Percentiles rank a stretch among this genome's conserved stretches.
These are phyloP conservation scores for Callimorpha dominula DNA, from an alignment of 2,888 invertebrate species.

Conservation along the genomic window DNA sequence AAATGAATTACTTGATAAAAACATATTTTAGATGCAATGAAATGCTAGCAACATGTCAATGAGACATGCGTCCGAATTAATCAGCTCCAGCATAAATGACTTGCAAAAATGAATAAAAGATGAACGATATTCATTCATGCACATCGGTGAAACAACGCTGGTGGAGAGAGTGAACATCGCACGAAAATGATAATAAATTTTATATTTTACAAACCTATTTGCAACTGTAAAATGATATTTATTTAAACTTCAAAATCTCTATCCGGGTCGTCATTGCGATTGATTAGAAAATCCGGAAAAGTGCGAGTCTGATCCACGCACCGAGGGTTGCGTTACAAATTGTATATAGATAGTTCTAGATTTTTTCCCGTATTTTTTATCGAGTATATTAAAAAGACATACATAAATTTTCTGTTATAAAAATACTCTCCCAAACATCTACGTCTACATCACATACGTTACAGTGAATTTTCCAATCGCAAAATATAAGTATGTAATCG, in stretches of 20 bases:
- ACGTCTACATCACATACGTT: too few relatives aligned
- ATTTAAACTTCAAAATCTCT: neutral
- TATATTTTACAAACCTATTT: neutral
- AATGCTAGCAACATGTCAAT: slow-evolving; percentile 36
- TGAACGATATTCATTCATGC: slow-evolving; percentile 63
- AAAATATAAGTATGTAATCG: too few relatives aligned
- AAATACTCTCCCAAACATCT: too few relatives aligned
- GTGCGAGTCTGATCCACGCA: too few relatives aligned
- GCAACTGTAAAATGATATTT: neutral
- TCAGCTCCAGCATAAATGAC: slow-evolving; percentile 47
- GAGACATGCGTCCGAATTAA: slow-evolving; percentile 47
- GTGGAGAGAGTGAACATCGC: slow-evolving; percentile 68
- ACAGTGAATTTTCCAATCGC: too few relatives aligned
- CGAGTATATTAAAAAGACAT: too few relatives aligned
- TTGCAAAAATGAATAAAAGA: slow-evolving; percentile 64
- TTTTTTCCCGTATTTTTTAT: too few relatives aligned
- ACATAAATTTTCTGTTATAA: too few relatives aligned
- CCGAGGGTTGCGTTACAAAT: too few relatives aligned
- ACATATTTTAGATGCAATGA: slow-evolving; percentile 24
- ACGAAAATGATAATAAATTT: slow-evolving; percentile 64
- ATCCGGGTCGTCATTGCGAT: neutral
- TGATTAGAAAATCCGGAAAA: neutral
- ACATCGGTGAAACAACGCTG: slow-evolving; percentile 55
- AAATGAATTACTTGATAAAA: slow-evolving; percentile 31
- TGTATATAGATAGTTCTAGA: too few relatives aligned